Evolutionary conservation across 2,888 invertebrate species (phyloP).

Genomic region (Falcaria lacertinaria): DNA sequence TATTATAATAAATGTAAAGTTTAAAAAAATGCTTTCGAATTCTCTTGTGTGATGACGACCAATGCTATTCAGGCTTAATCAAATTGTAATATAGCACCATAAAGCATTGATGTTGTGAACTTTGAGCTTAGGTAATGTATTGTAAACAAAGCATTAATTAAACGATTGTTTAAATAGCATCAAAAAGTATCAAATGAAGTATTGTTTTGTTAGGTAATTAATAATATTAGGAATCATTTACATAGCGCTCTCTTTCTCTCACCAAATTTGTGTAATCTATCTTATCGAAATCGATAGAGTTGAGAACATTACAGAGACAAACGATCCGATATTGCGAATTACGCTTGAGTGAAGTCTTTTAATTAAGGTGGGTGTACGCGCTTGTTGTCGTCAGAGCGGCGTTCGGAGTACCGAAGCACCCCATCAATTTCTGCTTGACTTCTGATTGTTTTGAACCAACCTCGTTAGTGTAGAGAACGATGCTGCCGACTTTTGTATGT

Average conservation of each 20-base stretch:
- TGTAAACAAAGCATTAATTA: too few species aligned
- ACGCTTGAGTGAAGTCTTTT: constrained; percentile 73
- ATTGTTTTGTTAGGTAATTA: too few species aligned
- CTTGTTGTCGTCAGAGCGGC: constrained; percentile 36
- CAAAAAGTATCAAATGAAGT: too few species aligned
- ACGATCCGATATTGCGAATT: constrained; percentile 63
- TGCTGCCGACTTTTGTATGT: constrained; percentile 10
- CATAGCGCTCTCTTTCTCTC: constrained; percentile 16
- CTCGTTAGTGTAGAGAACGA: constrained; percentile 50
- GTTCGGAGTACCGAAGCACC: constrained; percentile 42
- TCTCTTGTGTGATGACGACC: too few species aligned
- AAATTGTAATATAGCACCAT: too few species aligned
- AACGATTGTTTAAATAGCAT: too few species aligned
- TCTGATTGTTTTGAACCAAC: constrained; percentile 63
- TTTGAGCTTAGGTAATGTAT: too few species aligned
- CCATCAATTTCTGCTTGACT: constrained; percentile 66
- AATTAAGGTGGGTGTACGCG: constrained; percentile 55
- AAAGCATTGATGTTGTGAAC: too few species aligned
- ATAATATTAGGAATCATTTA: too few species aligned
- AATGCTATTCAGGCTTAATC: too few species aligned
- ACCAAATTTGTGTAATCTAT: constrained; percentile 27
- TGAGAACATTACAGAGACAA: constrained; percentile 45
- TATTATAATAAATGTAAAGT: too few species aligned
- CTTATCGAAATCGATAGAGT: constrained; percentile 37
- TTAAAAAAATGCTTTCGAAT: too few species aligned